Evolutionary conservation across 2,888 invertebrate species (phyloP), one percentile per base, ranked within the genome.

Genomic region (Caenorhabditis imperialis): DNA sequence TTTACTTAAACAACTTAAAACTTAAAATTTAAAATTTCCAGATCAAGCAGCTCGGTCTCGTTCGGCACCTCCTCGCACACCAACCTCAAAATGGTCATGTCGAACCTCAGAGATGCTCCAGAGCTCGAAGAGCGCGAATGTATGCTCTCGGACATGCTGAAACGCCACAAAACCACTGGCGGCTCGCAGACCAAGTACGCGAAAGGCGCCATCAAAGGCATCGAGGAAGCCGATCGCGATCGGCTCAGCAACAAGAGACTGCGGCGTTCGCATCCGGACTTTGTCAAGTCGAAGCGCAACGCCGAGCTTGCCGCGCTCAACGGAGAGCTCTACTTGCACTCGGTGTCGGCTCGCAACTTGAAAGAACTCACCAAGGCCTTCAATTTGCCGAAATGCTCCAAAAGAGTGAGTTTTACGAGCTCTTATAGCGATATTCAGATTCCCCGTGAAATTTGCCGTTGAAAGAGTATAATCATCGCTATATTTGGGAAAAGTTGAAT

Each of bases 371-470:
- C 48, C 10, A 30, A 23, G 51, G 16, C 48, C 47, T 37, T 23
- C n/a, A 60, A 61, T 23, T 54, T 79, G 53, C 81, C 79, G 14
- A 62, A 74, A 54, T 76, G 78, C 3, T 78, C 77, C 10, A 22
- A 14, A 2, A 45, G 45, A 12, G 45, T 45, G 1, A 45, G 45
- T 45, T 8, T 18, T 42, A 10, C 30, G 30, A 6, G 10, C 10
- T 30, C 30, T 10, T 30, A n/a, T n/a, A n/a, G n/a, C n/a, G n/a
- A n/a, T n/a, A n/a, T n/a, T n/a, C n/a, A n/a, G n/a, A n/a, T n/a
- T n/a, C n/a, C n/a, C n/a, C n/a, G n/a, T n/a, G n/a, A n/a, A n/a
- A n/a, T n/a, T n/a, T n/a, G n/a, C n/a, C n/a, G n/a, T n/a, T n/a
- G n/a, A n/a, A n/a, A n/a, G n/a, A n/a, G n/a, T n/a, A n/a, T n/a